Conservation (phyloP, 2,113 vertebrate species). For the Isurus oxyrinchus region DNA sequence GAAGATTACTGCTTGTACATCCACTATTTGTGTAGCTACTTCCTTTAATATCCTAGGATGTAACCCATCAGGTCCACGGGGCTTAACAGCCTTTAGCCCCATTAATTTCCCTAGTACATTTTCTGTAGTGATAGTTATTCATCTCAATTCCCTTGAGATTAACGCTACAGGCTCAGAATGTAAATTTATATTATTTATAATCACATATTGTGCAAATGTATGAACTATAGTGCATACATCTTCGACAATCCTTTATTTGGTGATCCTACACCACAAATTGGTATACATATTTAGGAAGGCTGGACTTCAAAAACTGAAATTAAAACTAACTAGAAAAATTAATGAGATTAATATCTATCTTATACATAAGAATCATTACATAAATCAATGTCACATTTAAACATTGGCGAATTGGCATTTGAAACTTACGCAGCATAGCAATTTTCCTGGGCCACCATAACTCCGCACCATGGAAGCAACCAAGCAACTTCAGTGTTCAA, state of each 20-base stretch:
- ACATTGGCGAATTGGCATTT: background rate
- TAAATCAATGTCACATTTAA: background rate
- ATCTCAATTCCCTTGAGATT: background rate
- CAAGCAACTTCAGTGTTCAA: conserved; percentile 80
- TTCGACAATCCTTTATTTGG: background rate
- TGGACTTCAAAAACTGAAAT: background rate
- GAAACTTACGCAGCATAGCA: conserved; percentile 72
- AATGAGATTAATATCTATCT: background rate
- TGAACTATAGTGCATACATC: background rate
- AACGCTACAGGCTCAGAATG: background rate
- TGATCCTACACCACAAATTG: background rate
- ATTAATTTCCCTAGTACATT: too few relatives aligned
- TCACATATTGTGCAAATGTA: background rate
- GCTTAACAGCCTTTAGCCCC: too few relatives aligned
- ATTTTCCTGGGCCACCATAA: conserved; percentile 75
- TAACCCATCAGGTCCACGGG: too few relatives aligned
- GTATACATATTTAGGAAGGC: background rate
- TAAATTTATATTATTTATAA: background rate
- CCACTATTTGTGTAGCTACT: too few relatives aligned
- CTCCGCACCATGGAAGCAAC: conserved; percentile 73
- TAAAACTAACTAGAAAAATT: background rate
- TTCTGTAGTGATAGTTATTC: too few relatives aligned
- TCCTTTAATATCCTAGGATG: too few relatives aligned
- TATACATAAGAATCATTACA: background rate
- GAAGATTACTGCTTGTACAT: too few relatives aligned